These are phyloP conservation scores for Orchesellides sinensis DNA, from an alignment of 2,888 invertebrate genomes.

Conservation along the genomic window DNA sequence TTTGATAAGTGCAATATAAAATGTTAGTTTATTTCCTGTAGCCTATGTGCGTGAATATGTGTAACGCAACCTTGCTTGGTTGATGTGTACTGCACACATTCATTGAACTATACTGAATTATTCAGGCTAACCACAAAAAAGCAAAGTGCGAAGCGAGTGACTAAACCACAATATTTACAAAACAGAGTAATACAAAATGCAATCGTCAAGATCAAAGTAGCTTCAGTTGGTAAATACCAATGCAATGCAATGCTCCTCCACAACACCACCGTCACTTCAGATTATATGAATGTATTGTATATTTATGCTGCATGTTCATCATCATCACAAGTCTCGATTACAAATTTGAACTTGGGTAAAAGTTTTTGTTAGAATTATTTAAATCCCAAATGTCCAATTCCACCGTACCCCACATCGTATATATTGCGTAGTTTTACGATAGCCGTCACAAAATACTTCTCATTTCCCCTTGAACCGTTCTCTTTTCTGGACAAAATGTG, in stretches of 20 bases:
- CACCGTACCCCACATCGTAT: slow-evolving; percentile 16
- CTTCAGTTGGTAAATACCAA: background rate
- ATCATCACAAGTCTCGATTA: background rate
- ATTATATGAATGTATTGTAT: too few relatives aligned
- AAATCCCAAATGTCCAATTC: slow-evolving; percentile 62
- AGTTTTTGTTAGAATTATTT: slow-evolving; percentile 56
- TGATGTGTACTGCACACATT: slow-evolving; percentile 13
- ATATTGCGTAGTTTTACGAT: slow-evolving; percentile 37
- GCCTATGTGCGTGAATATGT: background rate
- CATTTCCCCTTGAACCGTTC: slow-evolving; percentile 44
- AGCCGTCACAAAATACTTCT: slow-evolving; percentile 46
- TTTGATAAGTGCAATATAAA: too few relatives aligned
- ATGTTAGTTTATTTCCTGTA: too few relatives aligned
- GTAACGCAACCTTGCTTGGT: too few relatives aligned
- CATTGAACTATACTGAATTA: slow-evolving; percentile 26
- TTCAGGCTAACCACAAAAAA: slow-evolving; percentile 46
- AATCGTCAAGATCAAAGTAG: background rate
- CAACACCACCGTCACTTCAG: too few relatives aligned
- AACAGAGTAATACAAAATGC: background rate
- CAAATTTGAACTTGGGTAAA: slow-evolving; percentile 40
- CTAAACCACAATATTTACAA: slow-evolving; percentile 41
- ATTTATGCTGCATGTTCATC: background rate
- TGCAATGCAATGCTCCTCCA: background rate
- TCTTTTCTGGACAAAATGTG: slow-evolving; percentile 17
- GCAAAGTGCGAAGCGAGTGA: slow-evolving; percentile 2